Evolutionary conservation across 2,113 vertebrate species (phyloP), one percentile per base, ranked within the genome.

Genomic region (Neofelis nebulosa): DNA sequence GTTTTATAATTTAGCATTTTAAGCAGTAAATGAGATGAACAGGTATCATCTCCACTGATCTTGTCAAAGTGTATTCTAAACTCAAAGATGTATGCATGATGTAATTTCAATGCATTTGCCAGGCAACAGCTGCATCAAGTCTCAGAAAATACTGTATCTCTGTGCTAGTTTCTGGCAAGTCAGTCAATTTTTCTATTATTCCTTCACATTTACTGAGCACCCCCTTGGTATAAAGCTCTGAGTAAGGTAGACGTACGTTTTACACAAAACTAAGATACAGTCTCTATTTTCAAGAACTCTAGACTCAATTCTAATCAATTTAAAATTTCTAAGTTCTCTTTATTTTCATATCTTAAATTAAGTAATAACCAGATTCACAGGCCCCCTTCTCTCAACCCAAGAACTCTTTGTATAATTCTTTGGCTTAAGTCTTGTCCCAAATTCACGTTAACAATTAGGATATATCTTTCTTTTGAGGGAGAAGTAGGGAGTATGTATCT

Each of bases 291-390:
- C 9, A 89, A 89, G 50, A 86, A 95, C 23, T 84, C 52, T 48
- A 82, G 48, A 84, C 57, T 91, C 78, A 95, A 69, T 84, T 29
- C 36, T 85, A 68, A 86, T 9, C n/a, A 80, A 93, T 41, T 74
- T 88, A 89, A 93, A 85, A 8, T 33, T 88, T 79, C 50, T 50
- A 97, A 93, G 38, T 95, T 94, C 83, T 93, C 78, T 45, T 92
- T 88, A 74, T 81, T 93, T 92, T 84, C 21, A 21, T 52, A 94
- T 79, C 19, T 94, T 76, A 78, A 95, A 91, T 69, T 89, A 94
- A 94, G 61, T 73, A 94, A 73, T 73, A 94, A 73, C 48, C 87
- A 91, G 78, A 73, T 82, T 45, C 41, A 25, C 57, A 61, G 33
- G 9, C 6, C 7, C 2, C n/a, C 27, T 13, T 29, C 16, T 10